A percentile compares a stretch with the other conserved stretches of the same genome.
Conservation (phyloP, 2,797 vertebrate species). For the Malacoctenus gilli region DNA sequence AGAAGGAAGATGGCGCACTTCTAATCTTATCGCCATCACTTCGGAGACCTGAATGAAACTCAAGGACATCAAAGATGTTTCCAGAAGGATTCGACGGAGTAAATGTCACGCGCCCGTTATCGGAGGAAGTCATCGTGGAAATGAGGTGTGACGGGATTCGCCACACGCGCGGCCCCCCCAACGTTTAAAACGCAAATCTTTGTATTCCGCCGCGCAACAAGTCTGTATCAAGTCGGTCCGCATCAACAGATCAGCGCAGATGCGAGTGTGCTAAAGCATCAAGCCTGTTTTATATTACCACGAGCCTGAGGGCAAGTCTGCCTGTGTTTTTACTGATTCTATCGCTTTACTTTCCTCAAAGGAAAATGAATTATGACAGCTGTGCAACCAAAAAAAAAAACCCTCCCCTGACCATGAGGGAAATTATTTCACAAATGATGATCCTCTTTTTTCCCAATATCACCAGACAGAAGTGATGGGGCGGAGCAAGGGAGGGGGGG, state of each 20-base stretch:
- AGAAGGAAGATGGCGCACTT: constrained; percentile 37
- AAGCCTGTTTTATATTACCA: constrained; percentile 32
- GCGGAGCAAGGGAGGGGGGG: no score
- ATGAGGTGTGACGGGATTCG: background rate
- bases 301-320: constrained; percentile 17
- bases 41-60: constrained; percentile 33
- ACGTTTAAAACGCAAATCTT: constrained; percentile 15
- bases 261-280: constrained; percentile 38
- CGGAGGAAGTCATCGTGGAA: constrained; percentile 9
- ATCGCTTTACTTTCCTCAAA: constrained; percentile 14
- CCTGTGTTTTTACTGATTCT: constrained; percentile 36
- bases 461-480: background rate
- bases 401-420: background rate
- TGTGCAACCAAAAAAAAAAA: constrained; percentile 15
- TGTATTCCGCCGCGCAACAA: constrained; percentile 15
- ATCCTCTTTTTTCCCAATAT: constrained; percentile 13
- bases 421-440: constrained; percentile 16
- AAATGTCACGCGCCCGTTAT: constrained; percentile 31
- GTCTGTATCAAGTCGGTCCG: constrained; percentile 24
- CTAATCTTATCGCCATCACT: constrained; percentile 45
- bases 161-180: background rate
- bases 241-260: constrained; percentile 13
- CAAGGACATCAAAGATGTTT: constrained; percentile 39
- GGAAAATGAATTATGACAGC: constrained; percentile 35
- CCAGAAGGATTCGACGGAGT: constrained; percentile 15